A percentile compares a stretch with the other conserved stretches of the same genome.
These are phyloP conservation scores for Mus minutoides DNA, from an alignment of 2,797 vertebrate genomes.

Conservation along the genomic window DNA sequence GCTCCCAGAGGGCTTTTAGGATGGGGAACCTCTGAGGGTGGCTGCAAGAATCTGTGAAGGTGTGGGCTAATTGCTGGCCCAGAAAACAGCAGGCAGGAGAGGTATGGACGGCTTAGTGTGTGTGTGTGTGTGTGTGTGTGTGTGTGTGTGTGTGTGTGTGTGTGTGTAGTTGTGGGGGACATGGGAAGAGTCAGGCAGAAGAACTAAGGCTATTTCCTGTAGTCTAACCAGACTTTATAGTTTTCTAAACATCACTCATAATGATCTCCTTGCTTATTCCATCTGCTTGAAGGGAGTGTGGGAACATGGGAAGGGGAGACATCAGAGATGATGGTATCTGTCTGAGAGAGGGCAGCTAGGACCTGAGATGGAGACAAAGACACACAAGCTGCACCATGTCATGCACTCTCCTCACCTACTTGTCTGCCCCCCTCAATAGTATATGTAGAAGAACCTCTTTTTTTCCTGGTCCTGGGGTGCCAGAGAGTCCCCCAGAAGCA, in stretches of 20 bases:
- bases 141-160: neutral
- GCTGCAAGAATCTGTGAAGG: neutral
- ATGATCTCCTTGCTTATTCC: neutral
- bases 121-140: neutral
- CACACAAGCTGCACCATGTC: fast-evolving
- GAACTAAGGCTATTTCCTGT: neutral
- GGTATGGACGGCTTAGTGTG: neutral
- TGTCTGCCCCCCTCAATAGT: neutral
- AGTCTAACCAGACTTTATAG: neutral
- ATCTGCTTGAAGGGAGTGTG: neutral
- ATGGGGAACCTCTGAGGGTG: neutral
- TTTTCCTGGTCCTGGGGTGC: neutral
- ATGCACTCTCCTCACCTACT: neutral
- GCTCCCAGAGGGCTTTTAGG: neutral
- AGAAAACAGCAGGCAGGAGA: neutral
- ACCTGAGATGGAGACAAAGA: neutral
- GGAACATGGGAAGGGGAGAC: neutral
- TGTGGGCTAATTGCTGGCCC: neutral
- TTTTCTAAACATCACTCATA: neutral
- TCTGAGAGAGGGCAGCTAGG: neutral
- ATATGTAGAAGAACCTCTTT: neutral
- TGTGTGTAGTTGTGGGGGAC: neutral
- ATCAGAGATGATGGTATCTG: neutral
- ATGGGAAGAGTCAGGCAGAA: neutral
- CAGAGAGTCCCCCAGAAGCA: neutral